Conservation (phyloP, 1,140 invertebrate genomes). For the Orussus abietinus region DNA sequence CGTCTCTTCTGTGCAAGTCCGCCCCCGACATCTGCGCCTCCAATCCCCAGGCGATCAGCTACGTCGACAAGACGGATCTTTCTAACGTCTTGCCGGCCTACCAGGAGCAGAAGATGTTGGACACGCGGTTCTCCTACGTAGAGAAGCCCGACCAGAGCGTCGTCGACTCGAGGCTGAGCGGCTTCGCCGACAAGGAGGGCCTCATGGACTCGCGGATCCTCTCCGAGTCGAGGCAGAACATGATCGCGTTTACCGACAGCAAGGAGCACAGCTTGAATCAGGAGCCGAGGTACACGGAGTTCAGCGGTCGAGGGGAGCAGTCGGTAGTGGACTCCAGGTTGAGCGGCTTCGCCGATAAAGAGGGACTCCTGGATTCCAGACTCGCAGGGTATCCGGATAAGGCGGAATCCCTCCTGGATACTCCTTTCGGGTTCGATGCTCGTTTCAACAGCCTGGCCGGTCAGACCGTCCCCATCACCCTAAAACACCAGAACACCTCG, state of each 20-base stretch:
- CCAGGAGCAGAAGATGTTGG: slow-evolving; percentile 36
- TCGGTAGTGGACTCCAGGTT: slow-evolving; percentile 23
- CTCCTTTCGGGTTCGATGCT: slow-evolving; percentile 41
- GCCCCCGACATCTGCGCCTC: slow-evolving; percentile 51
- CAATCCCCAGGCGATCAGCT: slow-evolving; percentile 49
- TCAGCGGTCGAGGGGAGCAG: slow-evolving; percentile 18
- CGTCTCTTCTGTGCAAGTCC: slow-evolving; percentile 47
- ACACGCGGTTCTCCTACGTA: slow-evolving; percentile 37
- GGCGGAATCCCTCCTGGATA: slow-evolving; percentile 41
- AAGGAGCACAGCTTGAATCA: slow-evolving; percentile 40
- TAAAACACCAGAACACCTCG: slow-evolving; percentile 48
- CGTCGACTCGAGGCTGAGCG: slow-evolving; percentile 46
- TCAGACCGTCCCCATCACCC: slow-evolving; percentile 50
- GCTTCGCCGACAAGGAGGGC: slow-evolving; percentile 50
- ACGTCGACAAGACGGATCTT: slow-evolving; percentile 48
- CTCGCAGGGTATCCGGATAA: slow-evolving; percentile 28
- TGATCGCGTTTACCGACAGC: slow-evolving; percentile 46
- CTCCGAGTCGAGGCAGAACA: slow-evolving; percentile 46
- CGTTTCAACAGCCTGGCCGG: slow-evolving; percentile 45
- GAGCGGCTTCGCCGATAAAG: slow-evolving; percentile 35
- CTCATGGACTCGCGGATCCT: slow-evolving; percentile 47
- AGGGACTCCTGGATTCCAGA: slow-evolving; percentile 29
- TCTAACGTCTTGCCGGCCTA: slow-evolving; percentile 49
- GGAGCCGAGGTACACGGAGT: slow-evolving; percentile 44
- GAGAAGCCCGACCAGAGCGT: slow-evolving; percentile 46